These are phyloP conservation scores for Entomyzon cyanotis DNA, from an alignment of 2,113 vertebrate species.

Conservation along the genomic window DNA sequence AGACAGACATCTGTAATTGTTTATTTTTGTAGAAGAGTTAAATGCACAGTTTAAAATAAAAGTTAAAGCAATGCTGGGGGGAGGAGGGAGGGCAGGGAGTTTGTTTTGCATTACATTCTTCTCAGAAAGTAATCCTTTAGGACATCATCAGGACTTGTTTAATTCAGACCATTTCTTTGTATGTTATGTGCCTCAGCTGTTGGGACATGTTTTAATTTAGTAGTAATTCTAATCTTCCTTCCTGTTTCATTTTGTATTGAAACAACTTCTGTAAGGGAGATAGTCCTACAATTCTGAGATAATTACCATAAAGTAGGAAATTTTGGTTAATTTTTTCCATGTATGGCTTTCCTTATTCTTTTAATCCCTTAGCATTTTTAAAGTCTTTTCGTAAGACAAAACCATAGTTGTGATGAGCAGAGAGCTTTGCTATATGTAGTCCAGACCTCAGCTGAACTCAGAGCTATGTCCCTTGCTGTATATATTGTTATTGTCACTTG, in stretches of 20 bases:
- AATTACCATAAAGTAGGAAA: background rate
- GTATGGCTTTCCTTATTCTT: background rate
- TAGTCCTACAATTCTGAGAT: background rate
- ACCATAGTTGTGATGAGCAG: background rate
- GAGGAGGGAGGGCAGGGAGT: background rate
- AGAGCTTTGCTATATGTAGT: background rate
- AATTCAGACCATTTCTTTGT: background rate
- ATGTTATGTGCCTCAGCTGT: background rate
- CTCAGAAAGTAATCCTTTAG: background rate
- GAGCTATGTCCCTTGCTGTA: background rate
- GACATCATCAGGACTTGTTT: background rate
- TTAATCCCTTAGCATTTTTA: background rate
- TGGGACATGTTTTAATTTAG: background rate
- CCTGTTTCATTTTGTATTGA: background rate
- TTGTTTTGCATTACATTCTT: background rate
- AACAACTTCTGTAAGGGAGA: background rate
- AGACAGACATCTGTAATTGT: background rate
- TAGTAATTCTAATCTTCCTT: background rate
- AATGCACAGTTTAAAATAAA: background rate
- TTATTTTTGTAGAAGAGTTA: constrained; percentile 6
- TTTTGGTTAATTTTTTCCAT: background rate
- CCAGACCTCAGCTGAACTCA: background rate
- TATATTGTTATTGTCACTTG: too few relatives aligned
- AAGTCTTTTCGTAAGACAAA: background rate
- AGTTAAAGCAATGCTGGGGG: background rate